Conservation (phyloP, 2,888 invertebrate species). For the Nowickia ferox region DNA sequence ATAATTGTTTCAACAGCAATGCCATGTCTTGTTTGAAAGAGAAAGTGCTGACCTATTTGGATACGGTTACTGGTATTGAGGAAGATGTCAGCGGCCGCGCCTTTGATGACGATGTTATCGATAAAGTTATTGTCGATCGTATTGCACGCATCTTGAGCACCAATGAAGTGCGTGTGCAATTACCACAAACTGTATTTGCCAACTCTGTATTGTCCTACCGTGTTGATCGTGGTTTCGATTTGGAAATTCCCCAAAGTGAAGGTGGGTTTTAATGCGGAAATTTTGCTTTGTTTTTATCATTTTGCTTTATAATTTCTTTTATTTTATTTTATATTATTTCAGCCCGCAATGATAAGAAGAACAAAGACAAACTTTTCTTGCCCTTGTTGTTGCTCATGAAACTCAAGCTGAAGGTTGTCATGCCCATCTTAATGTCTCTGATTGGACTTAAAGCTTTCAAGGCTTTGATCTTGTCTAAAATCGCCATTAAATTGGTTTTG, state of each 20-base stretch:
- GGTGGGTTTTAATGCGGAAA: conserved; percentile 75
- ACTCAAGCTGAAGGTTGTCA: conserved; percentile 91
- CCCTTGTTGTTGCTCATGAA: conserved; percentile 91
- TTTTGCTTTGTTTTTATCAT: not conserved
- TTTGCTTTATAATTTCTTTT: not conserved
- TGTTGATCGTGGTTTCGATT: conserved; percentile 87
- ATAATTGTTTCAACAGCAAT: conserved; percentile 88
- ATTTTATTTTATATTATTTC: conserved; percentile 72
- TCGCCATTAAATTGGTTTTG: conserved; percentile 91
- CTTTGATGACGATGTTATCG: conserved; percentile 86
- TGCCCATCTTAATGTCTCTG: conserved; percentile 91
- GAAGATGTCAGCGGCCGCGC: conserved; percentile 86
- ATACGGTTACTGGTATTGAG: conserved; percentile 87
- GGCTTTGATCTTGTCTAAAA: conserved; percentile 92
- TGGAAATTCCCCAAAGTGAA: conserved; percentile 85
- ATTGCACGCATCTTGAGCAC: conserved; percentile 88
- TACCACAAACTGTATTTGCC: conserved; percentile 89
- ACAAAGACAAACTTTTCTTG: conserved; percentile 90
- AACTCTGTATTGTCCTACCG: conserved; percentile 87
- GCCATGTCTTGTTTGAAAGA: conserved; percentile 90
- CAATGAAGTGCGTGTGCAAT: conserved; percentile 89
- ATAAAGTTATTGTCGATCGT: conserved; percentile 90
- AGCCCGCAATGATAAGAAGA: conserved; percentile 91
- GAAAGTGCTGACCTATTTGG: conserved; percentile 90
- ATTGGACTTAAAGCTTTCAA: conserved; percentile 92